Evolutionary conservation across 2,888 invertebrate genomes (phyloP), one percentile per base, ranked within the genome.

Genomic region (Leucophenga maculata): DNA sequence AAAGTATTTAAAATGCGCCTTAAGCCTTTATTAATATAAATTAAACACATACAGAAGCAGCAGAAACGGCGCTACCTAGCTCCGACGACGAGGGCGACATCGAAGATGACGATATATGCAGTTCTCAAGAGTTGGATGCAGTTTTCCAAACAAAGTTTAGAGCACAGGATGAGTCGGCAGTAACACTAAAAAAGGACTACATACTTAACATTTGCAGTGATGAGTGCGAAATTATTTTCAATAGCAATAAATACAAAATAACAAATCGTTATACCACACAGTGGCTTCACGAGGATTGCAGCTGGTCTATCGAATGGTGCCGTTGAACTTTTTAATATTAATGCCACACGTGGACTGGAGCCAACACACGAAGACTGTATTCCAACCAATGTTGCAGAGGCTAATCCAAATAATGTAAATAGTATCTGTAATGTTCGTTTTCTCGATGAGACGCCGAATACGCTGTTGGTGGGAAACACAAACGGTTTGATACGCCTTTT

Each of bases 131-230:
- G 67, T 81, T 89, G 31, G 76, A 76, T 1, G 72, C 72, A 2
- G 62, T 73, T 4, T 89, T 89, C 71, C 67, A 67, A 11, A 68
- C 75, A 32, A 82, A 85, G 13, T 88, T 84, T 69, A 75, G 71
- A 79, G 70, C 85, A 70, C 68, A 74, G 1, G 81, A 86, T 46
- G 92, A 93, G 87, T 90, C 90, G 64, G 88, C 89, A 0, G 89
- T 91, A 44, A 89, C 91, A 0, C 76, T 90, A 0, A 89, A 90
- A 39, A 90, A 91, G 71, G 90, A 90, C 3, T 94, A 93, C 79
- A 89, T 93, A 65, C 90, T 93, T 57, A 90, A 90, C 69, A 81
- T 94, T 73, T 89, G 90, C 75, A 91, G 90, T 3, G 91, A 91
- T 67, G 90, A 89, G 93, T 92, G 87, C 26, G 26, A 3, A 26